These are phyloP conservation scores for Carassius gibelio DNA, from an alignment of 2,113 vertebrate genomes.

Conservation along the genomic window DNA sequence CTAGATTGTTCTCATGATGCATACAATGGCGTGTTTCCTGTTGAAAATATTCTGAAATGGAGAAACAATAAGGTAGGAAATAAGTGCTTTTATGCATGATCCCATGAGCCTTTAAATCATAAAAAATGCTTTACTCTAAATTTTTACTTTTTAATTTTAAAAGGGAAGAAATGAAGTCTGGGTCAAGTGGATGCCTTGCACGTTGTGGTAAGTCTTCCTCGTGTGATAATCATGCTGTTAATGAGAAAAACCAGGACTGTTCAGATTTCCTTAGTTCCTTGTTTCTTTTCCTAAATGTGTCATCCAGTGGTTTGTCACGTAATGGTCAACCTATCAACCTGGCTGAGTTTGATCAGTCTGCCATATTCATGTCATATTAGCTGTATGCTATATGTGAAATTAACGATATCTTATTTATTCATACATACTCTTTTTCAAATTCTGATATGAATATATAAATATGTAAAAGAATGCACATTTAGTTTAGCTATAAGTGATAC, in stretches of 20 bases:
- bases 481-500: no score
- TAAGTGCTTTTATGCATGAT: background rate
- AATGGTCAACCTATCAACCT: no score
- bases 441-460: no score
- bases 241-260: background rate
- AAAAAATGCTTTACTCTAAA: background rate
- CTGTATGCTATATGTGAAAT: no score
- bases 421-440: no score
- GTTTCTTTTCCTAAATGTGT: no score
- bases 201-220: slow-evolving; percentile 50
- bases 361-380: no score
- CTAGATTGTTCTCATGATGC: slow-evolving; percentile 55
- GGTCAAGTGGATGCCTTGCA: slow-evolving; percentile 60
- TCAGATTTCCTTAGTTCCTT: no score
- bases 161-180: slow-evolving; percentile 55
- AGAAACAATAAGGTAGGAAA: slow-evolving; percentile 51
- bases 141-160: background rate
- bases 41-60: slow-evolving; percentile 56
- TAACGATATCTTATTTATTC: no score
- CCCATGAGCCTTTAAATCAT: background rate
- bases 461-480: no score
- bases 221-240: background rate
- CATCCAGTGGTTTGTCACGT: no score
- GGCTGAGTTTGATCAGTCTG: no score
- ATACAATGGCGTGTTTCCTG: slow-evolving; percentile 55